Percentiles rank a stretch among this genome's conserved stretches.
These are phyloP conservation scores for Pempheris klunzingeri DNA, from an alignment of 2,797 vertebrate genomes.

Conservation along the genomic window DNA sequence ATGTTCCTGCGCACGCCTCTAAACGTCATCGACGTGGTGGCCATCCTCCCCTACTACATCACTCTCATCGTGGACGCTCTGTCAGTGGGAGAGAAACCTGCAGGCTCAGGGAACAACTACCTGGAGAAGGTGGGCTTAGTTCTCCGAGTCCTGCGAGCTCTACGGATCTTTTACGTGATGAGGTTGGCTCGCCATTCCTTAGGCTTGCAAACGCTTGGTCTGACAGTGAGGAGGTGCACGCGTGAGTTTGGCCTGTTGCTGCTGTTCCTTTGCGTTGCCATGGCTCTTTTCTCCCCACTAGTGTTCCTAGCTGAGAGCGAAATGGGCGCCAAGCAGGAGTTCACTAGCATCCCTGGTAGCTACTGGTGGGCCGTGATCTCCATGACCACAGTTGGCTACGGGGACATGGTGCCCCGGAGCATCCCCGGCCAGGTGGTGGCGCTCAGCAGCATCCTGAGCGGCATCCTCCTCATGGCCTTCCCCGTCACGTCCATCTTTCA, in stretches of 20 bases:
- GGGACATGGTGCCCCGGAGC: constrained; percentile 98
- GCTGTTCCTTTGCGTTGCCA: constrained; percentile 95
- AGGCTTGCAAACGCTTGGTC: constrained; percentile 93
- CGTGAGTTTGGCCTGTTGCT: constrained; percentile 94
- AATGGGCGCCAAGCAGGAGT: constrained; percentile 95
- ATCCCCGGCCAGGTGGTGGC: constrained; percentile 97
- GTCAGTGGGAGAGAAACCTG: constrained; percentile 81
- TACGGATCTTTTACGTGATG: constrained; percentile 97
- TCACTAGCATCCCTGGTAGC: constrained; percentile 95
- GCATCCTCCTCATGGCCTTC: constrained; percentile 98
- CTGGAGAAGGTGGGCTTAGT: constrained; percentile 95
- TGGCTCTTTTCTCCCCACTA: constrained; percentile 94
- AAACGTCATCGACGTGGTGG: constrained; percentile 94
- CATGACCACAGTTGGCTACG: constrained; percentile 98
- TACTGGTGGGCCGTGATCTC: constrained; percentile 99
- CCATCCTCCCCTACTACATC: constrained; percentile 95
- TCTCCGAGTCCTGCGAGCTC: constrained; percentile 91
- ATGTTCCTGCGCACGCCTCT: constrained; percentile 94
- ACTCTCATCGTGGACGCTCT: constrained; percentile 91
- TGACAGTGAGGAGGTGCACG: constrained; percentile 93
- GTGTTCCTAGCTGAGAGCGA: constrained; percentile 96
- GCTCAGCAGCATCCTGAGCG: constrained; percentile 96
- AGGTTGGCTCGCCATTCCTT: constrained; percentile 93
- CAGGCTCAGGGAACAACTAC: constrained; percentile 91
- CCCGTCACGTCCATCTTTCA: constrained; percentile 98